These are phyloP conservation scores for Ormyrus thymus DNA, from an alignment of 2,888 invertebrate genomes.

Conservation along the genomic window DNA sequence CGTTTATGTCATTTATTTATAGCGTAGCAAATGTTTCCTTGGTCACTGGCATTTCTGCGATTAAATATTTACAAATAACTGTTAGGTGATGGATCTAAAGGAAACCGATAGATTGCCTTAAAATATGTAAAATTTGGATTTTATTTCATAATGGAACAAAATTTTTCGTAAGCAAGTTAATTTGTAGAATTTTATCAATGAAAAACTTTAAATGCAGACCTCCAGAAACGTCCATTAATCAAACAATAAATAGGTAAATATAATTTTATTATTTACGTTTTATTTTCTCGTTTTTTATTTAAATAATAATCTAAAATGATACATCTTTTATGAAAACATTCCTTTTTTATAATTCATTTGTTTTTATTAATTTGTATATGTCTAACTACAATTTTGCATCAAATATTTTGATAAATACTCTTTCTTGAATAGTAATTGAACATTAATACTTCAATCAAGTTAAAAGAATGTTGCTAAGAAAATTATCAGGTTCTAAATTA, in stretches of 20 bases:
- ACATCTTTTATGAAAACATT: constrained; percentile 5
- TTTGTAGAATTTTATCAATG: too few relatives aligned
- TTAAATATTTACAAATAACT: too few relatives aligned
- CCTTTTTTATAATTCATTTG: constrained; percentile 34
- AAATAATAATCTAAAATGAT: background rate
- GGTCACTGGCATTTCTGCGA: too few relatives aligned
- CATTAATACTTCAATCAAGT: background rate
- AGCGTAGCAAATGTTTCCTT: too few relatives aligned
- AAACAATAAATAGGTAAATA: constrained; percentile 4
- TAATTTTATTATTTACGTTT: background rate
- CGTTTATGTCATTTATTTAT: too few relatives aligned
- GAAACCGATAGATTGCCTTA: too few relatives aligned
- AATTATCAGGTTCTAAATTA: too few relatives aligned
- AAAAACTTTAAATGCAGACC: background rate
- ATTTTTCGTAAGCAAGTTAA: too few relatives aligned
- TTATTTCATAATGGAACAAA: too few relatives aligned
- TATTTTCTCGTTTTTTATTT: background rate
- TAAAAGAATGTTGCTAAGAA: too few relatives aligned
- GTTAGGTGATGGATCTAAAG: too few relatives aligned
- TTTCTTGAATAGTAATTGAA: background rate
- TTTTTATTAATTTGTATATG: constrained; percentile 7
- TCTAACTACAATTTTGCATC: background rate
- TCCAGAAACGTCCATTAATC: background rate
- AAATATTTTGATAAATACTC: background rate
- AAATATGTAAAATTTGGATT: too few relatives aligned